Conservation (phyloP, 2,797 vertebrate genomes). For the Balearica regulorum region DNA sequence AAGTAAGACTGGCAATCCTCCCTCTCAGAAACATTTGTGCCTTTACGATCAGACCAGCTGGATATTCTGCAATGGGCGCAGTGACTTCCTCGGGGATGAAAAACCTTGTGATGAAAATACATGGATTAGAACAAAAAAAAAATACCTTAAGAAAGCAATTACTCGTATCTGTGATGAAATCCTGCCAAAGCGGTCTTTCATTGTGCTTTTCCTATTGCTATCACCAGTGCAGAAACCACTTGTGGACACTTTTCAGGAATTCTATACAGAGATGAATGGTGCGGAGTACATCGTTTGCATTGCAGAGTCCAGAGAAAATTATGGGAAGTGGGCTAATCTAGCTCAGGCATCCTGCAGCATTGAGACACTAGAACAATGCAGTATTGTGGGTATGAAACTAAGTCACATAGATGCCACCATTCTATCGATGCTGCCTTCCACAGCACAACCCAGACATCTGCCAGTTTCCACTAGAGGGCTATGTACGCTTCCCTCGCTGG, state of each 20-base stretch:
- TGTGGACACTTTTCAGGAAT: constrained; percentile 80
- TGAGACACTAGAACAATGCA: constrained; percentile 65
- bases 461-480: constrained; percentile 71
- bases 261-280: constrained; percentile 83
- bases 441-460: constrained; percentile 62
- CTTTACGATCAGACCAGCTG: constrained; percentile 84
- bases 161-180: constrained; percentile 82
- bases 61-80: constrained; percentile 85
- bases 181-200: constrained; percentile 76
- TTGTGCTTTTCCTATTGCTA: constrained; percentile 80
- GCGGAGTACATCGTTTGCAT: constrained; percentile 82
- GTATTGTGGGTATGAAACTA: constrained; percentile 83
- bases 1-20: constrained; percentile 48
- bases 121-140: constrained; percentile 81
- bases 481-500: constrained; percentile 69
- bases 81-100: constrained; percentile 77
- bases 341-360: constrained; percentile 75
- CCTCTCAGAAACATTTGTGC: constrained; percentile 64
- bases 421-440: constrained; percentile 68
- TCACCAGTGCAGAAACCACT: constrained; percentile 80
- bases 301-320: constrained; percentile 76
- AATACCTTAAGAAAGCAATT: constrained; percentile 77
- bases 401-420: constrained; percentile 81
- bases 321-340: constrained; percentile 76
- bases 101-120: constrained; percentile 77